Evolutionary conservation across 2,113 vertebrate species (phyloP), one percentile per base, ranked within the genome.

Genomic region (Tragelaphus scriptus): DNA sequence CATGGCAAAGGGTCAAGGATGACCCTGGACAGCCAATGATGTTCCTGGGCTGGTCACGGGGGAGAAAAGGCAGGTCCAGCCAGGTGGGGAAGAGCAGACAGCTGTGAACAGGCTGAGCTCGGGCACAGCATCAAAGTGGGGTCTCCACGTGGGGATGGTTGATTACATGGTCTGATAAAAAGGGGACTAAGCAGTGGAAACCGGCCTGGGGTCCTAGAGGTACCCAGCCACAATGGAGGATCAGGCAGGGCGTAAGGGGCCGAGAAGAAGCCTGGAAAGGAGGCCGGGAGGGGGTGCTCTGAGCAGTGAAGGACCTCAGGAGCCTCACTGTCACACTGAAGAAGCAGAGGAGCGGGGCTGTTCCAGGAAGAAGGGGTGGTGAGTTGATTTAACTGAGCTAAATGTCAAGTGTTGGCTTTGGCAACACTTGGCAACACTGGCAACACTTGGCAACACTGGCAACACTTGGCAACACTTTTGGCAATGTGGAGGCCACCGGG

Each of bases 221-320:
- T 30, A 47, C 47, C 10, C 40, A 77, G 36, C 6, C 63, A n/a
- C 7, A 9, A 8, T 0, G 1, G 82, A 81, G 82, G 65, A 79
- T 19, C 61, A 30, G 53, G 58, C 56, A 47, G 75, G 23, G 40
- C 1, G 0, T 23, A 40, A n/a, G 68, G n/a, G 19, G 68, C 68
- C 2, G 5, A 71, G n/a, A 40, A 23, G 19, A 71, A 23, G 36
- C 26, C 87, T 40, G 36, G 8, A 51, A n/a, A 77, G 40, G 65
- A 4, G 26, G 25, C 19, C 3, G 0, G 1, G 25, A 32, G 36
- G 56, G 26, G 58, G 32, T 11, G 75, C 12, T 36, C 11, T 16
- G 36, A 82, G 86, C 47, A 11, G n/a, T 3, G 14, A 68, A 44
- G 12, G 47, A 44, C 11, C 30, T 25, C 51, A 44, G 55, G 30